Base-by-base conservation (phyloP, 1,140 invertebrate genomes). In the Penaeus japonicus region DNA sequence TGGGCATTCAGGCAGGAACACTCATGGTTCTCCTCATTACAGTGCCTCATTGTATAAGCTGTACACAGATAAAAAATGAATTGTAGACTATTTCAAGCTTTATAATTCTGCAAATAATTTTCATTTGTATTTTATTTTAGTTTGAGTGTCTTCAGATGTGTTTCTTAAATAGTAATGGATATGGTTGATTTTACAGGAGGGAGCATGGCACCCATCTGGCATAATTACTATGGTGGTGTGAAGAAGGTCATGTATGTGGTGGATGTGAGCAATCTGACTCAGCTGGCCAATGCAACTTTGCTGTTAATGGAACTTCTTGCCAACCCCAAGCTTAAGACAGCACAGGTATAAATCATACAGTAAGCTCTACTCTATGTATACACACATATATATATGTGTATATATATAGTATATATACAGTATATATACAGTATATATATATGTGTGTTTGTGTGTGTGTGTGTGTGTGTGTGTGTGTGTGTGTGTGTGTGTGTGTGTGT, bases 141-240 rank as follows among this genome's bases (percentile, higher is more conserved):
- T 2, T 5, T 5, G 10, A 15, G 39, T 30, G 30, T 79, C 7
- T 5, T n/a, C 10, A 79, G 35, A 53, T 3, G 53, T 32, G 10
- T 27, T 27, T n/a, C 30, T 79, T 79, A 35, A 4, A 79, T n/a
- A 30, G 27, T 20, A 78, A 78, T 24, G 22, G 17, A 18, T 20
- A 35, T 32, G 24, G 39, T 35, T 32, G 2, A 24, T 39, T 35
- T 81, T 55, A 27, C 80, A 90, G 90, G 90, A 47, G 90, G 90
- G 18, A 85, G 82, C 79, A 90, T 90, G 90, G 84, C 87, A n/a
- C 87, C 87, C 65, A 87, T 90, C 20, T 90, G 90, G 90, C 87
- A 77, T 30, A 90, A 85, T 39, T 90, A 90, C 70, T 90, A 84
- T 65, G 30, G 80, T 12, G 85, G 88, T 39, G 84, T 89, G 27